Conservation (phyloP, 2,888 invertebrate genomes). For the Chesias legatella region DNA sequence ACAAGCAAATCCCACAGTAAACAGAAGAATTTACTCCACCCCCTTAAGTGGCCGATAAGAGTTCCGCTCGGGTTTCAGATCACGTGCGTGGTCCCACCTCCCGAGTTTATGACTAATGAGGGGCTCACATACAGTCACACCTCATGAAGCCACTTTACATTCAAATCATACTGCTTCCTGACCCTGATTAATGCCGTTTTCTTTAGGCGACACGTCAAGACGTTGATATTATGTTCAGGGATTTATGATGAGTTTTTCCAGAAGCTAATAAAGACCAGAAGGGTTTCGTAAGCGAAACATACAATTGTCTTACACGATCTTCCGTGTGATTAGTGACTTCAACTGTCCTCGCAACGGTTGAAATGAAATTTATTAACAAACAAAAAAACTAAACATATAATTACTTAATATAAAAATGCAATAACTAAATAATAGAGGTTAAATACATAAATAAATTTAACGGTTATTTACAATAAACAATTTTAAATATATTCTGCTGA, state of each 20-base stretch:
- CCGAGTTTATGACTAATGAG: slow-evolving; percentile 77
- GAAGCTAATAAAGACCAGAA: no score
- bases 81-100: slow-evolving; percentile 57
- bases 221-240: slow-evolving; percentile 3
- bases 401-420: no score
- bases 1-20: slow-evolving; percentile 25
- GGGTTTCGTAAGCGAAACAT: no score
- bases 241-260: slow-evolving; percentile 2
- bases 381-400: no score
- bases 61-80: slow-evolving; percentile 48
- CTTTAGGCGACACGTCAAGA: slow-evolving; percentile 52
- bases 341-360: no score
- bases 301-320: no score
- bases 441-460: no score
- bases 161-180: slow-evolving; percentile 76
- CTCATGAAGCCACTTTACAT: slow-evolving; percentile 66
- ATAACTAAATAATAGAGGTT: no score
- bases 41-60: slow-evolving; percentile 56
- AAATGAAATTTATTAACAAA: no score
- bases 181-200: slow-evolving; percentile 75
- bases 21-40: slow-evolving; percentile 26
- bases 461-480: no score
- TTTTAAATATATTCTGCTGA: no score
- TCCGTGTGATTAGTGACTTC: no score
- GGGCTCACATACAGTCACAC: slow-evolving; percentile 67